Evolutionary conservation across 1,140 invertebrate genomes (phyloP).

Genomic region (Penaeus japonicus): DNA sequence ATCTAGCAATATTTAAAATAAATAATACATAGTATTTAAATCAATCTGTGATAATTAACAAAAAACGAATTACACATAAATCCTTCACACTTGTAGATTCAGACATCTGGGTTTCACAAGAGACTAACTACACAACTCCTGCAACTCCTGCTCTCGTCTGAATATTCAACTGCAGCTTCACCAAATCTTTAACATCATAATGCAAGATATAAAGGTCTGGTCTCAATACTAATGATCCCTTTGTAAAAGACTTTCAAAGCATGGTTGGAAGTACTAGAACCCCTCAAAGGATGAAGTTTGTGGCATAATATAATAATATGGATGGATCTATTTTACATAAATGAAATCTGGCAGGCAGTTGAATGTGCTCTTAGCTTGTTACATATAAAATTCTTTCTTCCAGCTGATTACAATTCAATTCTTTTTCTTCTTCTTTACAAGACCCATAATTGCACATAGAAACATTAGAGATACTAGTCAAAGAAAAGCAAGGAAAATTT

Average conservation of each 20-base stretch:
- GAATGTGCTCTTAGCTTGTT: neutral
- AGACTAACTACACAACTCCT: too few relatives aligned
- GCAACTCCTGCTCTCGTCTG: too few relatives aligned
- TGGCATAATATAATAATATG: neutral
- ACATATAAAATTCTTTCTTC: constrained; percentile 16
- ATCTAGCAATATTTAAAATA: too few relatives aligned
- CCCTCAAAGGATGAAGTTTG: neutral
- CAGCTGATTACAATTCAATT: neutral
- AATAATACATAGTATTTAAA: too few relatives aligned
- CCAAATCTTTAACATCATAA: too few relatives aligned
- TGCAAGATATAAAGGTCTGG: too few relatives aligned
- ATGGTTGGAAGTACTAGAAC: too few relatives aligned
- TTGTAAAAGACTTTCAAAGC: neutral
- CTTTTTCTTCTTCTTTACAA: neutral
- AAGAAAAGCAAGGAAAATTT: constrained; percentile 23
- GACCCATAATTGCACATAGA: constrained; percentile 30
- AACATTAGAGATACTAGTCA: constrained; percentile 10
- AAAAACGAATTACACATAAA: too few relatives aligned
- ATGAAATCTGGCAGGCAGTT: constrained; percentile 10
- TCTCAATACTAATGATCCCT: neutral
- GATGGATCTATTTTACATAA: constrained; percentile 30
- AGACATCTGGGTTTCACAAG: too few relatives aligned
- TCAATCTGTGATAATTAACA: too few relatives aligned
- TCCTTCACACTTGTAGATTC: too few relatives aligned
- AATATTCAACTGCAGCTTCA: too few relatives aligned